These are phyloP conservation scores for Chionoecetes opilio DNA, from an alignment of 1,140 invertebrate species.

Conservation along the genomic window DNA sequence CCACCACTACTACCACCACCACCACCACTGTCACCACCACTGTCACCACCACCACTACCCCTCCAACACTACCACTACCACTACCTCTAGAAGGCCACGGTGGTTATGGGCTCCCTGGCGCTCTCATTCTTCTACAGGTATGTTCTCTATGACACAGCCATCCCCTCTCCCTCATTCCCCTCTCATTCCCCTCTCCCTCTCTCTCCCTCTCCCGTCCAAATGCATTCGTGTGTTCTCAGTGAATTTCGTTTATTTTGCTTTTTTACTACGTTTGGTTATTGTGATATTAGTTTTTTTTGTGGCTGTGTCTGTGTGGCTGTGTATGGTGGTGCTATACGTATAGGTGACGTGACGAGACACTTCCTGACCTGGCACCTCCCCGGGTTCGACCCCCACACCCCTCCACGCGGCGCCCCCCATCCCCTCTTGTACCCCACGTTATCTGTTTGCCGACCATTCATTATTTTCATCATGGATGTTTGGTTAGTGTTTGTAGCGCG, in stretches of 20 bases:
- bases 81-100: slow-evolving; percentile 57
- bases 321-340: too few relatives aligned
- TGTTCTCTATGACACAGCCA: neutral
- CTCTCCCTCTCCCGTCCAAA: neutral
- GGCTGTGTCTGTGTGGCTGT: neutral
- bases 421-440: neutral
- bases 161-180: neutral
- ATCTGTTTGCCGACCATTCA: neutral
- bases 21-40: slow-evolving; percentile 39
- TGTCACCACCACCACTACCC: slow-evolving; percentile 43
- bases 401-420: neutral
- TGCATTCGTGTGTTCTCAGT: neutral
- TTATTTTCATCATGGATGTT: neutral
- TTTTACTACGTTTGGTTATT: neutral
- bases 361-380: neutral
- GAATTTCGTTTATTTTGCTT: neutral
- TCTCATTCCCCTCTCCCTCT: neutral
- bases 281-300: neutral
- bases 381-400: neutral
- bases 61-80: slow-evolving; percentile 57
- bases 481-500: neutral
- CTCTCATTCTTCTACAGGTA: slow-evolving; percentile 65
- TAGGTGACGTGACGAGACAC: neutral
- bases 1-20: slow-evolving; percentile 56
- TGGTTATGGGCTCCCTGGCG: slow-evolving; percentile 73